Evolutionary conservation across 2,888 invertebrate genomes (phyloP).

Genomic region (Polia nebulosa): DNA sequence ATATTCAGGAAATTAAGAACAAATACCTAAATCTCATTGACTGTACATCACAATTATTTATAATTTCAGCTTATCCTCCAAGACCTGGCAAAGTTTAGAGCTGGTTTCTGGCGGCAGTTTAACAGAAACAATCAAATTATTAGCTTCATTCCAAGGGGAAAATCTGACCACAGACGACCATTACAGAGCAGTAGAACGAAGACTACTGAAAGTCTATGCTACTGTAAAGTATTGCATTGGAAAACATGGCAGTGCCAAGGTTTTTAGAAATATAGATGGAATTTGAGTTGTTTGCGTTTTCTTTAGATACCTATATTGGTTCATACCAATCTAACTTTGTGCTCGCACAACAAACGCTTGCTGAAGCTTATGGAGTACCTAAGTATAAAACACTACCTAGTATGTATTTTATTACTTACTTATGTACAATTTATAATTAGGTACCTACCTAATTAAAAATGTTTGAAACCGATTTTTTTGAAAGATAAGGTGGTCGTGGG

Average conservation of each 20-base stretch:
- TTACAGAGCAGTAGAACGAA: slow-evolving; percentile 94
- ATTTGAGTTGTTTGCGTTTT: slow-evolving; percentile 30
- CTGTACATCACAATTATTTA: background rate
- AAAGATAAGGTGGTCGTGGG: too few relatives aligned
- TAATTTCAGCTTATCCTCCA: slow-evolving; percentile 92
- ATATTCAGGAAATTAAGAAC: too few relatives aligned
- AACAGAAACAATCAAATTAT: slow-evolving; percentile 87
- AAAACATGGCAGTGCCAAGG: slow-evolving; percentile 89
- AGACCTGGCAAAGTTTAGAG: slow-evolving; percentile 94
- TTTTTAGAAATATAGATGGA: slow-evolving; percentile 75
- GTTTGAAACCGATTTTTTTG: too few relatives aligned
- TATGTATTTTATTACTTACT: too few relatives aligned
- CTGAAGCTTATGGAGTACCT: background rate
- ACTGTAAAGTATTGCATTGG: slow-evolving; percentile 94
- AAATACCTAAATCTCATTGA: background rate
- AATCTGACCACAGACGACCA: slow-evolving; percentile 94
- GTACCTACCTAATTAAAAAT: too few relatives aligned
- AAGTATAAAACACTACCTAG: too few relatives aligned
- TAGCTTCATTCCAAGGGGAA: slow-evolving; percentile 90
- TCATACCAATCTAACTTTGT: background rate
- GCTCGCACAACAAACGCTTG: background rate
- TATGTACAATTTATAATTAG: too few relatives aligned
- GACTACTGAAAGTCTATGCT: slow-evolving; percentile 94
- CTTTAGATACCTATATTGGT: background rate
- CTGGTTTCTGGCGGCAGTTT: slow-evolving; percentile 94